Percentiles rank a stretch among this genome's conserved stretches.
Conservation (phyloP, 2,888 invertebrate species). For the Acrocera orbiculus region DNA sequence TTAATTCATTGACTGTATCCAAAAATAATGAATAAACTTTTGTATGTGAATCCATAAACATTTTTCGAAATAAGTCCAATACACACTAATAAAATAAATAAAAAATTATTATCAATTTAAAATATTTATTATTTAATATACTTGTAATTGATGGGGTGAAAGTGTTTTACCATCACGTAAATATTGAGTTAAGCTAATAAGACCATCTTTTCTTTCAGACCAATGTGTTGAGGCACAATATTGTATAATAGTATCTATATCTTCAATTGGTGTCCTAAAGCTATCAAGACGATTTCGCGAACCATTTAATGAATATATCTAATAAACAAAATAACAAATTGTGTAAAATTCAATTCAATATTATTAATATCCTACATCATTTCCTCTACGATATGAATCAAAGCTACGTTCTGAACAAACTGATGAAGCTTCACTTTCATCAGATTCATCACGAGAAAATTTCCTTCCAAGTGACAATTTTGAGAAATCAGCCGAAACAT, state of each 20-base stretch:
- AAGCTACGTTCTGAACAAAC: constrained; percentile 84
- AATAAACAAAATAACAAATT: constrained; percentile 16
- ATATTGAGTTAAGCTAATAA: constrained; percentile 57
- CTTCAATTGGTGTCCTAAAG: constrained; percentile 45
- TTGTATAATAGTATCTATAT: constrained; percentile 69
- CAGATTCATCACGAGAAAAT: constrained; percentile 52
- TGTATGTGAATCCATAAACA: constrained; percentile 95
- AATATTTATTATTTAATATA: background rate
- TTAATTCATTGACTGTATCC: constrained; percentile 81
- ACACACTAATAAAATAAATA: constrained; percentile 41
- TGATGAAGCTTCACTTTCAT: constrained; percentile 88
- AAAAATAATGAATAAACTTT: constrained; percentile 85
- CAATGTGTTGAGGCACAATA: constrained; percentile 80
- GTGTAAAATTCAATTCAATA: background rate
- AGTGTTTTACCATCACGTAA: constrained; percentile 41
- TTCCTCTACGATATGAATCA: constrained; percentile 60
- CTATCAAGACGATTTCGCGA: constrained; percentile 58
- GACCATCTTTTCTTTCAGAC: constrained; percentile 90
- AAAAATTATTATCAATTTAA: background rate
- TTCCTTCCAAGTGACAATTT: constrained; percentile 34
- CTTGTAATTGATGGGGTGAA: constrained; percentile 39
- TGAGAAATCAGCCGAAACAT: constrained; percentile 19
- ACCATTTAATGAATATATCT: constrained; percentile 72
- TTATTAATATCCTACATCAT: constrained; percentile 47
- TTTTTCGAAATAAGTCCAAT: constrained; percentile 86